Conservation (phyloP, 2,113 vertebrate species). For the Rhinolophus sinicus region DNA sequence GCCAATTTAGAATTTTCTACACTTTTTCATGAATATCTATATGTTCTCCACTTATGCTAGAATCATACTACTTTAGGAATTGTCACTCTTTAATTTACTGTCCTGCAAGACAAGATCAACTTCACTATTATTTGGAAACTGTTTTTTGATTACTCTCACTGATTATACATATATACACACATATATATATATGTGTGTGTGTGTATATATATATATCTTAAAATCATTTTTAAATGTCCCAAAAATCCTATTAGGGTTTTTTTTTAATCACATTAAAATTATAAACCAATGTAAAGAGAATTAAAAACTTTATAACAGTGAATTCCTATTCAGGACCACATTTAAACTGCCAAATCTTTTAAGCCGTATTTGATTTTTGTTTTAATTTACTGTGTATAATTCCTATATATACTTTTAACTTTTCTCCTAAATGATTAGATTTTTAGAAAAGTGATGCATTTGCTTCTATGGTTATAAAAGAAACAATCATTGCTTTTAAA, state of each 20-base stretch:
- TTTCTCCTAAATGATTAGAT: neutral
- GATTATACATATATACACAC: neutral
- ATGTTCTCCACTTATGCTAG: neutral
- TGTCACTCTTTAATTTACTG: neutral
- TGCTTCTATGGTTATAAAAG: neutral
- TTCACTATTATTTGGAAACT: neutral
- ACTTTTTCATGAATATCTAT: neutral
- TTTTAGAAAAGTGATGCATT: conserved; percentile 4
- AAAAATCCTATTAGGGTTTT: neutral
- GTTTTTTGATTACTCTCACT: neutral
- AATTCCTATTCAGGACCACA: neutral
- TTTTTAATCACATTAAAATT: conserved; percentile 1
- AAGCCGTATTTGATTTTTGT: neutral
- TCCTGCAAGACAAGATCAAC: neutral
- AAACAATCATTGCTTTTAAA: neutral
- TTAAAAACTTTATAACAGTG: neutral
- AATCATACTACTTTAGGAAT: neutral
- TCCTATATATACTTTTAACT: neutral
- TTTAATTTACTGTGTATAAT: neutral
- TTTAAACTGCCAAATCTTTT: neutral
- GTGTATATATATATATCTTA: neutral
- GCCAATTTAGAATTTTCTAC: neutral
- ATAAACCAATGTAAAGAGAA: neutral
- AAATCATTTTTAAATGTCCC: conserved; percentile 17
- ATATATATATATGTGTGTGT: too few species aligned